Evolutionary conservation across 2,113 vertebrate species (phyloP), one percentile per base, ranked within the genome.

Genomic region (Leptobrachium leishanense): DNA sequence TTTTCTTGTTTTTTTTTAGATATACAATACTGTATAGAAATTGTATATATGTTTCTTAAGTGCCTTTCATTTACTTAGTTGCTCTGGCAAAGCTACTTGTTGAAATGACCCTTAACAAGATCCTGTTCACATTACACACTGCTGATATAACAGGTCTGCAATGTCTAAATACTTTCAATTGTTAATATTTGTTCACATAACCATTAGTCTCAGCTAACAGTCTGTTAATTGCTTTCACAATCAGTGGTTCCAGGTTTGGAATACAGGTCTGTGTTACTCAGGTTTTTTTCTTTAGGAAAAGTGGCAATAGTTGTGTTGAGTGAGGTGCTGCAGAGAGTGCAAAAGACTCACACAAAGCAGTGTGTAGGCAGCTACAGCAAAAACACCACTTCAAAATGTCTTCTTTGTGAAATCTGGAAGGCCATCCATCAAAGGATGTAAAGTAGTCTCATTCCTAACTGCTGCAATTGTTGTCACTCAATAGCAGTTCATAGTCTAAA

Each of bases 71-170:
- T 80, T 63, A 68, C 64, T 59, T 68, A 57, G 64, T 50, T 43
- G 63, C 46, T 68, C 53, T 74, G 77, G 63, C 77, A 74, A 80
- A 74, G 77, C 77, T 74, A 74, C 63, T 74, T 80, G 77, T 74
- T 74, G 77, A 80, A 74, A 74, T 63, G 71, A 80, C 77, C 77
- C 72, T 68, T 80, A 80, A 74, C 77, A 63, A 74, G 64, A 74
- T 63, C 31, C 63, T 73, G 50, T 73, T 80, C 77, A 74, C 68
- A 71, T 80, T 80, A 68, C 77, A 80, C 72, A 80, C 68, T 74
- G 77, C 74, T 80, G 77, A 79, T 79, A 79, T 79, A 79, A 73
- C 77, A 79, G 73, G 43, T 79, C 77, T 80, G 70, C 71, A 70
- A 74, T 53, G 64, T 44, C 70, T 73, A 80, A 80, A 80, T 80